These are phyloP conservation scores for Drosophila subobscura DNA, from an alignment of 1,140 invertebrate species.

Conservation along the genomic window DNA sequence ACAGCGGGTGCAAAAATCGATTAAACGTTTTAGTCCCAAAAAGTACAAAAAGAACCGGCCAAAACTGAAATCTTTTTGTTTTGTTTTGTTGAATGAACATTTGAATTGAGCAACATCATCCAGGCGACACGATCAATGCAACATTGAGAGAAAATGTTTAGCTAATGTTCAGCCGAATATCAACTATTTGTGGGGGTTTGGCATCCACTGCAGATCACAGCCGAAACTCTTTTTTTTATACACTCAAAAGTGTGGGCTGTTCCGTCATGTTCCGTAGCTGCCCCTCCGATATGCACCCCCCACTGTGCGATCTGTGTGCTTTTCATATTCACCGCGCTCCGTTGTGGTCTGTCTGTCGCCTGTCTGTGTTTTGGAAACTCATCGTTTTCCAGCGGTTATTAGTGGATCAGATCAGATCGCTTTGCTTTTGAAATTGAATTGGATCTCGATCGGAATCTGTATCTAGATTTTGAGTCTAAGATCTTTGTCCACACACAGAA, in stretches of 20 bases:
- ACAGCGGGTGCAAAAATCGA: constrained; percentile 76
- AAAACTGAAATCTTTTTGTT: constrained; percentile 21
- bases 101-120: constrained; percentile 61
- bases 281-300: constrained; percentile 49
- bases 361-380: constrained; percentile 68
- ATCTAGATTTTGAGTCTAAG: constrained; percentile 29
- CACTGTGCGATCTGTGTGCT: constrained; percentile 75
- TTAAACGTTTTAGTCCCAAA: constrained; percentile 63
- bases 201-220: constrained; percentile 44
- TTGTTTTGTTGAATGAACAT: constrained; percentile 63
- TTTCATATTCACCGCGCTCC: constrained; percentile 75
- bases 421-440: constrained; percentile 43
- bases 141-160: constrained; percentile 29
- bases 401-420: constrained; percentile 38
- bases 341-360: constrained; percentile 21
- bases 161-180: constrained; percentile 58
- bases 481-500: constrained; percentile 13
- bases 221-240: constrained; percentile 19
- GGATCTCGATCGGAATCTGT: constrained; percentile 31
- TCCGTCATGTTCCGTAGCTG: constrained; percentile 19
- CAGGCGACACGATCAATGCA: constrained; percentile 49
- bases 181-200: constrained; percentile 32
- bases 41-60: constrained; percentile 1
- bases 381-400: constrained; percentile 75
- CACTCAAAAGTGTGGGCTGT: constrained; percentile 62